Evolutionary conservation across 2,888 invertebrate species (phyloP).

Genomic region (Protonemura montana): DNA sequence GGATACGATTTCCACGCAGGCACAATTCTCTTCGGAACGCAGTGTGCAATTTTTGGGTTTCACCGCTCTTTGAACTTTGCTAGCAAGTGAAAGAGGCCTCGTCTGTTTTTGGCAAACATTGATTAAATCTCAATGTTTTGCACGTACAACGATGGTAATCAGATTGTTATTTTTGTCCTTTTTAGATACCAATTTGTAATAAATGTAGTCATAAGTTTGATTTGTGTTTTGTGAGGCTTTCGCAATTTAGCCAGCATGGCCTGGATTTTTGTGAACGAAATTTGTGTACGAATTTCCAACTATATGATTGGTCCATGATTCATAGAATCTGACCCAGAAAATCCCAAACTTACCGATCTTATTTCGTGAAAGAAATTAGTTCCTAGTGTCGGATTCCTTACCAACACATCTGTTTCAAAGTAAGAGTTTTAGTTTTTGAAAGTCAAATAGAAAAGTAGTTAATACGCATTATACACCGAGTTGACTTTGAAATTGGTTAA

Average conservation of each 20-base stretch:
- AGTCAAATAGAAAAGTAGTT: not conserved
- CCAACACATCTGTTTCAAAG: not conserved
- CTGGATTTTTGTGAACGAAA: no score
- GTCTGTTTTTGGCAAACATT: not conserved
- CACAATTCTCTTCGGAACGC: not conserved
- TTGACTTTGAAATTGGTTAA: conserved; percentile 7
- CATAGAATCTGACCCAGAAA: not conserved
- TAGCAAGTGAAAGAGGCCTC: not conserved
- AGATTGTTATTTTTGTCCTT: no score
- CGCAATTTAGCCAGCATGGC: no score
- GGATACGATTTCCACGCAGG: not conserved
- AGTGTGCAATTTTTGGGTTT: not conserved
- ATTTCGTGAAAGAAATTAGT: not conserved
- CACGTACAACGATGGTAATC: no score
- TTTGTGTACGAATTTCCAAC: no score
- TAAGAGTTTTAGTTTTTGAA: not conserved
- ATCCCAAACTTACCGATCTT: not conserved
- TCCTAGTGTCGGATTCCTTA: not conserved
- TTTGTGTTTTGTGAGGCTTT: no score
- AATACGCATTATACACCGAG: not conserved
- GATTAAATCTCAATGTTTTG: not conserved
- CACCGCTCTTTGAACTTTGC: not conserved
- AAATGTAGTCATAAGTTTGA: no score
- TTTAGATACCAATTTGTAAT: no score
- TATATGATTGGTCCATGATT: not conserved